These are phyloP conservation scores for Lutraria lutraria DNA, from an alignment of 2,888 invertebrate genomes.

Conservation along the genomic window DNA sequence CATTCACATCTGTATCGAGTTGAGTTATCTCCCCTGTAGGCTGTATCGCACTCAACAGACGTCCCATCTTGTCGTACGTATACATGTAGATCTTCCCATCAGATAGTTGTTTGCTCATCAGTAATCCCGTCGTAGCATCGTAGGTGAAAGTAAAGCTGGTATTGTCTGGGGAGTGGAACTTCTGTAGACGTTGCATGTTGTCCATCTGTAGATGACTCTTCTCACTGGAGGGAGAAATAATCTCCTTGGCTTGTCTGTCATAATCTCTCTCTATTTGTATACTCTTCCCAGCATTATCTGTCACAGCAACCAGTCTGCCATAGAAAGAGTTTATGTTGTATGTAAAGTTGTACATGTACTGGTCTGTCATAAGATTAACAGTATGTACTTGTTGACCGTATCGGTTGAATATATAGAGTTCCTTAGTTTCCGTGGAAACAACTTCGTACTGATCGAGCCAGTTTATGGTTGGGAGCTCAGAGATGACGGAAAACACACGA, in stretches of 20 bases:
- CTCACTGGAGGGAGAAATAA: conserved; percentile 82
- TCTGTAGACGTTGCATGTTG: conserved; percentile 96
- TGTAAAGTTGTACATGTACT: conserved; percentile 96
- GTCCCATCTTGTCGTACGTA: conserved; percentile 95
- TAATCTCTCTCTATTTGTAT: conserved; percentile 95
- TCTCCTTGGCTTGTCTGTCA: conserved; percentile 92
- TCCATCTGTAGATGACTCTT: conserved; percentile 92
- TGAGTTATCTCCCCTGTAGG: conserved; percentile 97
- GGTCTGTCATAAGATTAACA: conserved; percentile 97
- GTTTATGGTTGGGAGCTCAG: conserved; percentile 82
- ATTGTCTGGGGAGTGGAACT: conserved; percentile 95
- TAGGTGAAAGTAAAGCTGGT: conserved; percentile 97
- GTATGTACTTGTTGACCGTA: conserved; percentile 98
- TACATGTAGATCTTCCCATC: conserved; percentile 94
- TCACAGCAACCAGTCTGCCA: conserved; percentile 96
- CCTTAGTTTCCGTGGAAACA: conserved; percentile 96
- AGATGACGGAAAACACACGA: conserved; percentile 89
- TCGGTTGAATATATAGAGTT: conserved; percentile 89
- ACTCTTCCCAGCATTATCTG: conserved; percentile 95
- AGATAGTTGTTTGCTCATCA: conserved; percentile 88
- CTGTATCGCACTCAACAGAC: conserved; percentile 94
- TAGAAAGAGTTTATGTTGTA: conserved; percentile 99
- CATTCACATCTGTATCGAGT: conserved; percentile 84
- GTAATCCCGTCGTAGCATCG: conserved; percentile 94
- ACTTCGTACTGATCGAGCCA: conserved; percentile 92